A percentile compares a stretch with the other conserved stretches of the same genome.
Evolutionary conservation across 2,888 invertebrate species (phyloP).

Genomic region (Eudasyphora cyanicolor): DNA sequence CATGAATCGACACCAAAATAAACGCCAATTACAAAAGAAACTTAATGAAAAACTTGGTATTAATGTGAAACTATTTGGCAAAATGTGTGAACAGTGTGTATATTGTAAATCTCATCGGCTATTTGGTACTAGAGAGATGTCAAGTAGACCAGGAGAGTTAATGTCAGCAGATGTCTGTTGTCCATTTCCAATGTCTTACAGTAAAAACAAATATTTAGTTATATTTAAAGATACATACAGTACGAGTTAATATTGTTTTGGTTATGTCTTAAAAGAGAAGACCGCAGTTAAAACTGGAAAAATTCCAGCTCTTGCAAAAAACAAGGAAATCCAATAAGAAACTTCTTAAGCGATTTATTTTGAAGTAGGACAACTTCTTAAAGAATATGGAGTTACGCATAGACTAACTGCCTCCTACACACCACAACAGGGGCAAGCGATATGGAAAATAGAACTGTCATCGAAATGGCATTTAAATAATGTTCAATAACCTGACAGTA

Average conservation of each 20-base stretch:
- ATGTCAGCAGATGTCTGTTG: slow-evolving; percentile 49
- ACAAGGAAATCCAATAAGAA: too few relatives aligned
- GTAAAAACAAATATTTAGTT: too few relatives aligned
- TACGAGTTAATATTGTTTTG: slow-evolving; percentile 41
- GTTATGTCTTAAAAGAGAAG: background rate
- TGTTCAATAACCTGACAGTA: too few relatives aligned
- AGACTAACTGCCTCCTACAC: too few relatives aligned
- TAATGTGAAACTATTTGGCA: background rate
- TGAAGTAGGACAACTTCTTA: too few relatives aligned
- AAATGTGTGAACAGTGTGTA: slow-evolving; percentile 4
- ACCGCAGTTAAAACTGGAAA: slow-evolving; percentile 9
- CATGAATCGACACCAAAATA: background rate
- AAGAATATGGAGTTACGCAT: too few relatives aligned
- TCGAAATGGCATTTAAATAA: too few relatives aligned
- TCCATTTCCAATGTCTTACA: slow-evolving; percentile 37
- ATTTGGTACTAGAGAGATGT: slow-evolving; percentile 40
- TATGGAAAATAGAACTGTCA: too few relatives aligned
- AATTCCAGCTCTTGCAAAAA: background rate
- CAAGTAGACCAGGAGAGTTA: slow-evolving; percentile 39
- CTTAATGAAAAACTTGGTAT: too few relatives aligned
- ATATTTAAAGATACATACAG: too few relatives aligned
- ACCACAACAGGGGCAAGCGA: too few relatives aligned
- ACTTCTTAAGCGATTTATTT: too few relatives aligned
- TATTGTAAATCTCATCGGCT: slow-evolving; percentile 43
- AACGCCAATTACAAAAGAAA: background rate